Percentiles rank a stretch among this genome's conserved stretches.
These are phyloP conservation scores for Mustela nigripes DNA, from an alignment of 2,113 vertebrate genomes.

Conservation along the genomic window DNA sequence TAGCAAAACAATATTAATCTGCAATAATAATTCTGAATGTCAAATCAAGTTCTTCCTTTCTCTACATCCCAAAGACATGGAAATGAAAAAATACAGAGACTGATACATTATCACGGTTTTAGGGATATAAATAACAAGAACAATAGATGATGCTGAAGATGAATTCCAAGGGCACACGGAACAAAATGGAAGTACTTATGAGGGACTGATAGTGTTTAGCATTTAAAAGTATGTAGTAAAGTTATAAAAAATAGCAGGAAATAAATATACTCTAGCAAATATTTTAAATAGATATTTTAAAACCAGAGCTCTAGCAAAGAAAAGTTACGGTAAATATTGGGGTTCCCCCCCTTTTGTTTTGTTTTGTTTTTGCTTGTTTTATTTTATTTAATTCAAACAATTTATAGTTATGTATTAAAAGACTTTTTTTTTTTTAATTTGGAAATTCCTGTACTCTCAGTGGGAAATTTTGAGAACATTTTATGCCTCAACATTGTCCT, in stretches of 20 bases:
- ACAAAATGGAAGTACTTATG: neutral
- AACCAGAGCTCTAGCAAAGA: neutral
- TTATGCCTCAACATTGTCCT: neutral
- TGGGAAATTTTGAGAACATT: conserved; percentile 44
- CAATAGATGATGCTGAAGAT: neutral
- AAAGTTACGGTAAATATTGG: neutral
- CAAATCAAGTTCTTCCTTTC: neutral
- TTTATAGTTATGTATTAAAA: neutral
- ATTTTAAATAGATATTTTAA: conserved; percentile 3
- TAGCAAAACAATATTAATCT: conserved; percentile 6
- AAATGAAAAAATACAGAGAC: neutral
- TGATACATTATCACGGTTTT: neutral
- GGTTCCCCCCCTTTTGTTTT: neutral
- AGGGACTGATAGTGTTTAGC: neutral
- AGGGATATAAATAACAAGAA: conserved; percentile 6
- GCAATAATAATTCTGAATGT: conserved; percentile 20
- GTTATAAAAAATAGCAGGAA: neutral
- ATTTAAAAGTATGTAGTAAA: conserved; percentile 29
- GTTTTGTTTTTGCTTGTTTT: neutral
- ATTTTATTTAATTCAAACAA: neutral
- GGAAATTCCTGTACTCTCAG: neutral
- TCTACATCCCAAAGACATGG: neutral
- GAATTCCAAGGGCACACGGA: neutral
- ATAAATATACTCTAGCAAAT: conserved; percentile 4
- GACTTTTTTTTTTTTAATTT: neutral